phyloP scores from a whole-genome alignment of 2,113 vertebrate species.

The Muscicapa adusta region DNA sequence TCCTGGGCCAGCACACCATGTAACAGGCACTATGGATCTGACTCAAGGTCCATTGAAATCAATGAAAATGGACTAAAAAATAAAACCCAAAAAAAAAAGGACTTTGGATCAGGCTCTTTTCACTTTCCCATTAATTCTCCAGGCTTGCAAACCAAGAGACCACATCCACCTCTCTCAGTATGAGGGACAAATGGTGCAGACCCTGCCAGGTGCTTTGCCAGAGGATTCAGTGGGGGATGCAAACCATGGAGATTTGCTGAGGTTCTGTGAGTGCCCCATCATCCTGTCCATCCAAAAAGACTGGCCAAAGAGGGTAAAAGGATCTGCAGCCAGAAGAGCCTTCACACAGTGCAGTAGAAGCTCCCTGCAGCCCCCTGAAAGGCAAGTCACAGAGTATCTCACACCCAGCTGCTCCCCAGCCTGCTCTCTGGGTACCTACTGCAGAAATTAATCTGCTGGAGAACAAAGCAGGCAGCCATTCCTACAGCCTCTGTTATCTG shows the following conservation, averaged over 20 bases:
- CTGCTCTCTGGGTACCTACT: background rate
- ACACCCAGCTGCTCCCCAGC: background rate
- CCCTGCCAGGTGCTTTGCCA: background rate
- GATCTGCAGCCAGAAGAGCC: background rate
- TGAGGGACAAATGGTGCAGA: background rate
- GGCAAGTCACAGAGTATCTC: background rate
- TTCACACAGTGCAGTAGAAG: background rate
- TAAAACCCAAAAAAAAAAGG: background rate
- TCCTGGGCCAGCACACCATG: slow-evolving; percentile 22
- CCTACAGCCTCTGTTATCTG: background rate
- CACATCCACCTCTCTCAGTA: background rate
- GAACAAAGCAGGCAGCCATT: background rate
- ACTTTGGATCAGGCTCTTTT: background rate
- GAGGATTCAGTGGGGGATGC: background rate
- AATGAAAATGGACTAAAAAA: background rate
- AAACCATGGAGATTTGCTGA: fast-evolving
- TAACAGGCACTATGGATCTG: slow-evolving; percentile 19
- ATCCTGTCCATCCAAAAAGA: background rate
- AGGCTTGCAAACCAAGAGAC: background rate
- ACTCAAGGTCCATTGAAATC: background rate
- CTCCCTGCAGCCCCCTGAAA: background rate
- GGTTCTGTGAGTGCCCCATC: background rate
- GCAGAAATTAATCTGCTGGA: background rate
- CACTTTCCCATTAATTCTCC: background rate
- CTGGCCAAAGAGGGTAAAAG: background rate